A percentile compares a stretch with the other conserved stretches of the same genome.
phyloP scores from a whole-genome alignment of 2,797 vertebrate genomes.

The Malurus splendens region DNA sequence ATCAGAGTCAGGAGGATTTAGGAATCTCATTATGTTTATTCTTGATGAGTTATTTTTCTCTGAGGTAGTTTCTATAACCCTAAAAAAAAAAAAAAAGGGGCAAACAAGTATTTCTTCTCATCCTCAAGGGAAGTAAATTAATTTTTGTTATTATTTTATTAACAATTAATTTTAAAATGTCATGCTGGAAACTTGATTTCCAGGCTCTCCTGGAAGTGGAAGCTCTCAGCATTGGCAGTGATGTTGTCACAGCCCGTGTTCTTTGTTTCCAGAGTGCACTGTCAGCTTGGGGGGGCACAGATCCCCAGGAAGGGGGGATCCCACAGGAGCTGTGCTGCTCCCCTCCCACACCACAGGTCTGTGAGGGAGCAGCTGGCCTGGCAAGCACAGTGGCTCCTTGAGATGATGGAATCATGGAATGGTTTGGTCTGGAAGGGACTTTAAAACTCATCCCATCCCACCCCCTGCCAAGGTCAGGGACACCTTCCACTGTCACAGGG shows the following conservation, averaged over 20 bases:
- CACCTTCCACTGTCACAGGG: fast-evolving
- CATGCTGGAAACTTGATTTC: neutral
- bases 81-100: neutral
- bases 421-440: neutral
- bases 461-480: neutral
- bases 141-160: neutral
- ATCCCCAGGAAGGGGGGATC: neutral
- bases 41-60: neutral
- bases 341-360: fast-evolving
- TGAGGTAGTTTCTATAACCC: neutral
- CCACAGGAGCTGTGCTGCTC: neutral
- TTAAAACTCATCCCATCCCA: neutral
- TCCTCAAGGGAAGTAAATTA: neutral
- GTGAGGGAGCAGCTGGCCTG: neutral
- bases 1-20: neutral
- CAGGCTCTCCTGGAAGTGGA: neutral
- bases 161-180: neutral
- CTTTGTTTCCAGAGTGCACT: neutral
- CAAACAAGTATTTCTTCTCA: neutral
- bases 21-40: neutral
- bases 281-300: neutral
- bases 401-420: neutral
- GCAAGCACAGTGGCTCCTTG: neutral
- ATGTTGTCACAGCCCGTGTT: too few species aligned
- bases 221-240: fast-evolving